Base-by-base conservation (phyloP, 2,888 invertebrate species). In the Cosmopolites sordidus region DNA sequence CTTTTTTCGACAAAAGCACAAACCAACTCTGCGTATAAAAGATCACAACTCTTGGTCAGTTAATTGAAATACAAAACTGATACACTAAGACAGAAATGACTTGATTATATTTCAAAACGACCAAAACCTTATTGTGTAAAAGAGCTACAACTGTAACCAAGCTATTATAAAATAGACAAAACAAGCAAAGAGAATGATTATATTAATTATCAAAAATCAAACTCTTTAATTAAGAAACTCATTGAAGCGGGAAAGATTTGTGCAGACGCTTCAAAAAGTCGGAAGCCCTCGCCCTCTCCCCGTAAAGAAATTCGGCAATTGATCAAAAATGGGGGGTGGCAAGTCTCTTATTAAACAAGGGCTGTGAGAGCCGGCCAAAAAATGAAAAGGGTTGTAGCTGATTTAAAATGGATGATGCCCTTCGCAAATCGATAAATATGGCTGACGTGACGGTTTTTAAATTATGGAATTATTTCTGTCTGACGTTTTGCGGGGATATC, bases 351-450 rank as follows among this genome's bases (percentile, higher is more conserved):
- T 54, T 54, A 57, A 57, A 54, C 49, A 51, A 51, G 57, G 54
- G 54, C 22, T 5, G 8, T 9, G 44, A 29, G 48, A 11, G 14
- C 37, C 49, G 49, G 53, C 49, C 41, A 57, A 57, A 57, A 57
- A 57, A 57, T 50, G 54, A 54, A 54, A 57, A 50, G 54, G 57
- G 57, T 54, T 46, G 33, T 15, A 43, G 43, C 44, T 54, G 54
- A 54, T 57, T 57, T 57, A 57, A 57, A 57, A 57, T 57, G 57
- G 57, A 57, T 57, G 54, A 51, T 57, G 53, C 50, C 51, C 54
- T 30, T 50, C 44, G 55, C 55, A 16, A 53, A 57, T 57, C 57
- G 51, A 57, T 57, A 57, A 54, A 48, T 50, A 52, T 52, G 56
- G 56, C 55, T 48, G 55, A 55, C 51, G 43, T 17, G 47, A 43